Percentiles rank a stretch among this genome's conserved stretches.
phyloP scores from a whole-genome alignment of 1,140 invertebrate species.

The Cyrtorhinus lividipennis region DNA sequence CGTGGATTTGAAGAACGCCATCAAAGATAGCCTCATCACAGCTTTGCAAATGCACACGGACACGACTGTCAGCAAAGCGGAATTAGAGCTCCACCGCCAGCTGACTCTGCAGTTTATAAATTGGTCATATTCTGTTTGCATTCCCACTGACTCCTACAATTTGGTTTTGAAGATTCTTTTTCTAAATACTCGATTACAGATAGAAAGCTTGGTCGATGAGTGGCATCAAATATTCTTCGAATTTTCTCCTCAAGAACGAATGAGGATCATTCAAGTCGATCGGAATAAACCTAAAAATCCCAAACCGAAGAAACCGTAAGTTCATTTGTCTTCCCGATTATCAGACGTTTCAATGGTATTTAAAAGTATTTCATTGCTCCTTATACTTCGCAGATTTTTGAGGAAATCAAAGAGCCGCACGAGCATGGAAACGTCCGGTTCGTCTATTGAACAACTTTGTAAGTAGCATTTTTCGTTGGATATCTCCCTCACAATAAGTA shows the following conservation, averaged over 20 bases:
- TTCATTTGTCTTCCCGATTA: too few species aligned
- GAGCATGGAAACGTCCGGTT: too few species aligned
- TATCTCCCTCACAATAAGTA: too few species aligned
- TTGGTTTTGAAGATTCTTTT: not conserved
- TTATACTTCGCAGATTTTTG: too few species aligned
- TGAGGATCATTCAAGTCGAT: constrained; percentile 11
- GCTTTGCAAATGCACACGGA: constrained; percentile 16
- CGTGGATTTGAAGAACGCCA: constrained; percentile 15
- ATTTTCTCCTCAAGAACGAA: not conserved
- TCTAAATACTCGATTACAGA: not conserved
- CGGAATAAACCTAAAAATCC: constrained; percentile 3
- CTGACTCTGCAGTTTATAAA: constrained; percentile 17
- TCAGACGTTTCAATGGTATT: too few species aligned
- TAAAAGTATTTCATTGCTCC: too few species aligned
- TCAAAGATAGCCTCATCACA: constrained; percentile 17
- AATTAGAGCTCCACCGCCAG: constrained; percentile 15
- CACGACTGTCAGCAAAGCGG: constrained; percentile 11
- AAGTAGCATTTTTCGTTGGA: too few species aligned
- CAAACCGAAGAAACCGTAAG: not conserved
- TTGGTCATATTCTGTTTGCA: too few species aligned
- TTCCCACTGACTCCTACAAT: too few species aligned
- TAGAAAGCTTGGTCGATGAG: constrained; percentile 7
- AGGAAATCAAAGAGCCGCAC: too few species aligned
- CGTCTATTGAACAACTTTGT: too few species aligned
- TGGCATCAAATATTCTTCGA: constrained; percentile 14